These are phyloP conservation scores for Pluvianellus socialis DNA, from an alignment of 2,113 vertebrate genomes.

Conservation along the genomic window DNA sequence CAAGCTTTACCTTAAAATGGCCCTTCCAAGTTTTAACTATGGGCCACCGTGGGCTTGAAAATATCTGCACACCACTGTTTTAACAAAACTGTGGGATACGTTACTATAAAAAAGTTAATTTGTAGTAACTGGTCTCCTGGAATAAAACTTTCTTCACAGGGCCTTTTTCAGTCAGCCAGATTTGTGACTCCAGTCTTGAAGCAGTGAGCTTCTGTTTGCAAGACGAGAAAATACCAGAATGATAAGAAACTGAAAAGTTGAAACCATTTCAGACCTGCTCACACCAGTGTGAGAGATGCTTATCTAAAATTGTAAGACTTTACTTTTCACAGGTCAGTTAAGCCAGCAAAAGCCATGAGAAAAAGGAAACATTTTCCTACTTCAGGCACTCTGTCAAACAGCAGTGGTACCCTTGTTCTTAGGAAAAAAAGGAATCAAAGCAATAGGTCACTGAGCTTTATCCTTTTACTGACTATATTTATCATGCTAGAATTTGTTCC, in stretches of 20 bases:
- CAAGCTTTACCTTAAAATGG: background rate
- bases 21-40: background rate
- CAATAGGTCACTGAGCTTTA: background rate
- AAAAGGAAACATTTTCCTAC: background rate
- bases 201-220: background rate
- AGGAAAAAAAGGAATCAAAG: background rate
- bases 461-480: conserved; percentile 5
- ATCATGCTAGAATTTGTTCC: background rate
- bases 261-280: background rate
- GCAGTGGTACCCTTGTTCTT: background rate
- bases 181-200: background rate
- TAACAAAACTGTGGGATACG: background rate
- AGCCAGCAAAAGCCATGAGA: background rate
- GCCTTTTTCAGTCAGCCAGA: background rate
- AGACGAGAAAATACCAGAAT: background rate
- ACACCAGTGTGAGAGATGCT: background rate
- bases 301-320: background rate
- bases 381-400: background rate
- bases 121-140: background rate
- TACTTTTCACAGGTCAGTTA: background rate
- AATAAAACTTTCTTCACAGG: background rate
- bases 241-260: background rate
- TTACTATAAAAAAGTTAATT: background rate
- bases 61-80: background rate
- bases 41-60: background rate